phyloP scores from a whole-genome alignment of 2,113 vertebrate species.

The Lampris megalopsis region DNA sequence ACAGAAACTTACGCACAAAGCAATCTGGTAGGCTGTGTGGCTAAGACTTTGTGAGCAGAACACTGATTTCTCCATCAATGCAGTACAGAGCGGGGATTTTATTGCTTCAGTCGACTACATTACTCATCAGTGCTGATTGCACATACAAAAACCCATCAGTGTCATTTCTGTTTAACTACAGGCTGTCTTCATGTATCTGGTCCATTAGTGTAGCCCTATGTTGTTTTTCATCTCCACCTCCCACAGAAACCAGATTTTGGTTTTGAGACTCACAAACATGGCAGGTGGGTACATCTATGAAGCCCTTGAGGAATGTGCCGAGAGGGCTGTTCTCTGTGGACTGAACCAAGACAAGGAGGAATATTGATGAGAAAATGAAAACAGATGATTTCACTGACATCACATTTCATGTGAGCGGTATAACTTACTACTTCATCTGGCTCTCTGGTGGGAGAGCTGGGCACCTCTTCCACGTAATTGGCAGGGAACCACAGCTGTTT shows the following conservation, averaged over 20 bases:
- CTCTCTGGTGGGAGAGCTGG: conserved; percentile 67
- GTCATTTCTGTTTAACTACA: too few species aligned
- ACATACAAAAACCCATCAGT: too few species aligned
- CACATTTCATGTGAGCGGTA: neutral
- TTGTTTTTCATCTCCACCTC: neutral
- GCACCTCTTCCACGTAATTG: conserved; percentile 84
- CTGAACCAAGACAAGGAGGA: conserved; percentile 41
- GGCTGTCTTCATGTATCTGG: too few species aligned
- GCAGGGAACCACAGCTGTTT: conserved; percentile 86
- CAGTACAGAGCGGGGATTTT: too few species aligned
- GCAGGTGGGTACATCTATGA: conserved; percentile 82
- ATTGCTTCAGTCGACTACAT: too few species aligned
- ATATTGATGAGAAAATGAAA: neutral
- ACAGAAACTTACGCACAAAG: too few species aligned
- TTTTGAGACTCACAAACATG: conserved; percentile 76
- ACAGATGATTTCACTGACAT: neutral
- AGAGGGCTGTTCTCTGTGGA: conserved; percentile 84
- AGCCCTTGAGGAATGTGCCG: conserved; percentile 82
- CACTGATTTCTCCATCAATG: too few species aligned
- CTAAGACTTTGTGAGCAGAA: too few species aligned
- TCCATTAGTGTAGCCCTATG: too few species aligned
- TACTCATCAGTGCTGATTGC: too few species aligned
- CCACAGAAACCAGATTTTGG: neutral
- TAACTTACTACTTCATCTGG: conserved; percentile 69
- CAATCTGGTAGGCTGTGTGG: too few species aligned